Evolutionary conservation across 2,113 vertebrate species (phyloP), one percentile per base, ranked within the genome.

Genomic region (Thinocorus orbignyianus): DNA sequence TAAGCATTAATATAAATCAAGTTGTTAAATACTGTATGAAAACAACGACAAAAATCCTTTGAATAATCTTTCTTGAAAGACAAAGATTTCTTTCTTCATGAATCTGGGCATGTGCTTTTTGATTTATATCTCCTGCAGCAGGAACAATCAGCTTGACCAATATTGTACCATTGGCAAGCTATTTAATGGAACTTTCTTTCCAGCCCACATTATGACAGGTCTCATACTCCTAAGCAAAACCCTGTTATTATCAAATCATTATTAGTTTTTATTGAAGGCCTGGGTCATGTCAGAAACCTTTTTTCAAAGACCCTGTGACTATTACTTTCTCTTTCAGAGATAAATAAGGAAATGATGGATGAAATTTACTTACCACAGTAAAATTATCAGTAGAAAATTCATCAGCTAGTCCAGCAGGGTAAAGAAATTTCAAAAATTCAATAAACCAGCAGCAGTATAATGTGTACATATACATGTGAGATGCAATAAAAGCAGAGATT

Each of bases 261-360:
- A 92, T 92, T 80, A 81, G 26, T 65, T 94, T 95, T 72, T 51
- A 83, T 37, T 74, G 73, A 85, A 92, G 55, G n/a, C 28, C 72
- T 5, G 1, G 33, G 71, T 91, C 68, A 88, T 60, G 44, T 88
- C 86, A 81, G 41, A 95, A 92, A 41, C 20, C 17, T 64, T 76
- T 69, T 49, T 78, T 64, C 64, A 86, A 91, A 94, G 55, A 72
- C 37, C 22, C 10, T 68, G 33, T 68, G 51, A 46, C 64, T 90
- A 84, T 81, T 68, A 35, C 37, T 94, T 95, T 95, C 2, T 3
- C 49, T 90, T 91, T 20, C 52, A 82, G 86, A 92, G 92, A 92
- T 86, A 94, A 95, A 70, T 71, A 95, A 81, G 69, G 48, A 91
- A 95, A 92, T 96, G 74, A 92, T 92, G 74, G 82, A 81, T 91